These are phyloP conservation scores for Toxotes jaculatrix DNA, from an alignment of 2,113 vertebrate species.

Conservation along the genomic window DNA sequence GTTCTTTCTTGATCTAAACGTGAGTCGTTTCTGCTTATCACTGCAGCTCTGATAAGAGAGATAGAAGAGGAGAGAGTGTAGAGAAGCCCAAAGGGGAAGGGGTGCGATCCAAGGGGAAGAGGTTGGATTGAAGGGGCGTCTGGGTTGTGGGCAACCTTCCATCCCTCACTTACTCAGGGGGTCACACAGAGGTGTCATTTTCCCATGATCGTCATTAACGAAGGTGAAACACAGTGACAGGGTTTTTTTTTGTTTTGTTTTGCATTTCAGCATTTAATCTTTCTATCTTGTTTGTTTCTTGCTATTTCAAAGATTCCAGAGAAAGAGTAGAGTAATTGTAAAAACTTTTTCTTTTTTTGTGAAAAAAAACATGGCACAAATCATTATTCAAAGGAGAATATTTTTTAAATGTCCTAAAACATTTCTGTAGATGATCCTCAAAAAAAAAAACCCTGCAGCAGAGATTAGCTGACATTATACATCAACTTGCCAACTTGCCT, in stretches of 20 bases:
- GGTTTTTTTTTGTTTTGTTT: background rate
- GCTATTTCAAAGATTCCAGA: too few species aligned
- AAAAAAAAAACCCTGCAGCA: too few species aligned
- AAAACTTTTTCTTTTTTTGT: too few species aligned
- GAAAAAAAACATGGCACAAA: too few species aligned
- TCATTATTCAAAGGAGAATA: too few species aligned
- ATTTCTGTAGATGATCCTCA: background rate
- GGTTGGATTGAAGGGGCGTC: constrained; percentile 20
- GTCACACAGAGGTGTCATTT: constrained; percentile 40
- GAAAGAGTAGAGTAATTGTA: too few species aligned
- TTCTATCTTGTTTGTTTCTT: too few species aligned
- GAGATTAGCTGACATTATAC: background rate
- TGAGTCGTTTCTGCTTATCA: constrained; percentile 28
- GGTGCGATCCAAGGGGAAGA: constrained; percentile 25
- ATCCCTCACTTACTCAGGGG: constrained; percentile 12
- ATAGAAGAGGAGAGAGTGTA: constrained; percentile 30
- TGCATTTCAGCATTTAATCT: background rate
- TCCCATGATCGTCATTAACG: constrained; percentile 35
- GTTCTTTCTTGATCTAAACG: constrained; percentile 28
- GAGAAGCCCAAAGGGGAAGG: constrained; percentile 27
- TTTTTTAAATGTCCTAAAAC: too few species aligned
- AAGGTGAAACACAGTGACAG: background rate
- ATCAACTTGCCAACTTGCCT: too few species aligned
- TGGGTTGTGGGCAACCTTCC: constrained; percentile 37
- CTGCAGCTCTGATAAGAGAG: constrained; percentile 39